These are phyloP conservation scores for Zosterops lateralis DNA, from an alignment of 2,113 vertebrate species.

Conservation along the genomic window DNA sequence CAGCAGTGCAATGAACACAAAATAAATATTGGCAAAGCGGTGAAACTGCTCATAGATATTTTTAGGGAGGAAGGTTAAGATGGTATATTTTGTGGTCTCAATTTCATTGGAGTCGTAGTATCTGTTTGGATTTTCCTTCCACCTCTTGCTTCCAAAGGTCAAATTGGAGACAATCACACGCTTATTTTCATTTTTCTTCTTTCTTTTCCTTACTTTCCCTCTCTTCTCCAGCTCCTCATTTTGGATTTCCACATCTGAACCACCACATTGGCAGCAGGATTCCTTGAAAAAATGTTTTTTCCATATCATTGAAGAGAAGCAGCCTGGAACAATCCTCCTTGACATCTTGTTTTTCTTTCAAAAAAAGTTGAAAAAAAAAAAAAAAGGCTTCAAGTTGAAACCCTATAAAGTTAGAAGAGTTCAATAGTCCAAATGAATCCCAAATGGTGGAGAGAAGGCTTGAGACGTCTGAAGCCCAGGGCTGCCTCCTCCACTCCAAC, in stretches of 20 bases:
- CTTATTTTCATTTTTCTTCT: slow-evolving; percentile 74
- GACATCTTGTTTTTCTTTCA: slow-evolving; percentile 49
- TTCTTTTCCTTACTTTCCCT: slow-evolving; percentile 67
- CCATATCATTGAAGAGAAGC: slow-evolving; percentile 34
- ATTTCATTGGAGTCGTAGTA: slow-evolving; percentile 80
- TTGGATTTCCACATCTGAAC: slow-evolving; percentile 59
- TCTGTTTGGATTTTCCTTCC: slow-evolving; percentile 83
- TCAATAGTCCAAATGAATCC: not conserved
- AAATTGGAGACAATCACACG: slow-evolving; percentile 83
- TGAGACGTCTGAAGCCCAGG: not conserved
- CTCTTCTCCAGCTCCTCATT: slow-evolving; percentile 55
- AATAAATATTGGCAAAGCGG: slow-evolving; percentile 90
- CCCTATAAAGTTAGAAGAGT: not conserved
- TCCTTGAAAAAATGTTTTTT: slow-evolving; percentile 36
- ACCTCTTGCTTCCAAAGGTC: slow-evolving; percentile 71
- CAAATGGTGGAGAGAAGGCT: not conserved
- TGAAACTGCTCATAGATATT: slow-evolving; percentile 91
- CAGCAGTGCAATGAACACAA: slow-evolving; percentile 81
- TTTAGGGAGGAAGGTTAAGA: slow-evolving; percentile 86
- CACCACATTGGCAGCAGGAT: not conserved
- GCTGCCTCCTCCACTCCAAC: slow-evolving; percentile 11
- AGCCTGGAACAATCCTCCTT: not conserved
- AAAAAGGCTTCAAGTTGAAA: not conserved
- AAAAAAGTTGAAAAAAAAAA: not conserved
- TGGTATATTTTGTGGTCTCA: slow-evolving; percentile 90